phyloP scores from a whole-genome alignment of 2,888 invertebrate species.

The Alsophila aescularia region DNA sequence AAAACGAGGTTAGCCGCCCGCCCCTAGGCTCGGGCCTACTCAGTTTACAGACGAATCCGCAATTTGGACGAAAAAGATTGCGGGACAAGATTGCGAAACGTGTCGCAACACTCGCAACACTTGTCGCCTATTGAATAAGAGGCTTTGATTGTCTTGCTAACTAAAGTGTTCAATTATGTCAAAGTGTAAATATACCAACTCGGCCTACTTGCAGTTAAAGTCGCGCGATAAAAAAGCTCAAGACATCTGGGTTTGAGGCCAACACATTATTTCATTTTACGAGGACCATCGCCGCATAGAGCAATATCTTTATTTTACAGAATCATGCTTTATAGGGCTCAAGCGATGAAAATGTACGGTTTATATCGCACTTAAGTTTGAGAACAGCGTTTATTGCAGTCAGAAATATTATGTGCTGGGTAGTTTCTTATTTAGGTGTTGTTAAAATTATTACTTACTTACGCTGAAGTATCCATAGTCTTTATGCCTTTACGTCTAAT shows the following conservation, averaged over 20 bases:
- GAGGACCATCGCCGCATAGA: conserved; percentile 27
- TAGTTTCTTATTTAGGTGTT: conserved; percentile 3
- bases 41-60: no score
- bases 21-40: no score
- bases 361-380: conserved; percentile 14
- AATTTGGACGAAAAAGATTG: no score
- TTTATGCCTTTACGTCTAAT: no score
- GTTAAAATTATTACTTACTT: neutral
- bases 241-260: conserved; percentile 38
- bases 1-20: no score
- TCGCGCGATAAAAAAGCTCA: conserved; percentile 15
- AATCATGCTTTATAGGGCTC: conserved; percentile 22
- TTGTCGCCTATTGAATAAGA: no score
- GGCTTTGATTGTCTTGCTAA: no score
- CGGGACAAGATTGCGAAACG: no score
- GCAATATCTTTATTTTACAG: conserved; percentile 29
- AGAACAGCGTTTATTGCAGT: conserved; percentile 12
- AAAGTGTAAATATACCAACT: neutral
- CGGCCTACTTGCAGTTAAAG: neutral
- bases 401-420: conserved; percentile 10
- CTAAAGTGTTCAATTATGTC: neutral
- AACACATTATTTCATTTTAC: conserved; percentile 40
- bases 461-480: neutral
- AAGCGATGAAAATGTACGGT: conserved; percentile 16
- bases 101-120: no score